phyloP scores from a whole-genome alignment of 2,113 vertebrate species.

The Emydocephalus ijimae region DNA sequence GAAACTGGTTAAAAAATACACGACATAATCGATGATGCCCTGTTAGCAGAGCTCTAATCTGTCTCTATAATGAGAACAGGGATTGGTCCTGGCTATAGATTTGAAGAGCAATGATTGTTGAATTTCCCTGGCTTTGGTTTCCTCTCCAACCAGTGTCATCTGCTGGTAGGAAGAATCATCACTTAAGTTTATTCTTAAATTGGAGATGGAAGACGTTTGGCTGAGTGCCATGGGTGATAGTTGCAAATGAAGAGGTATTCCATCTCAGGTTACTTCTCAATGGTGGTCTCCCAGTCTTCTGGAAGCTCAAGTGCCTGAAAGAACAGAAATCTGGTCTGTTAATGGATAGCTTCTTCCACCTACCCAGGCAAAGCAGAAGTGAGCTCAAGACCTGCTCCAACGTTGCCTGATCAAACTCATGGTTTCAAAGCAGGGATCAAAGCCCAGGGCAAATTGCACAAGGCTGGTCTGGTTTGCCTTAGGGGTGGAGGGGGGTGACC shows the following conservation, averaged over 20 bases:
- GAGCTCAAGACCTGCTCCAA: background rate
- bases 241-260: background rate
- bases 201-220: background rate
- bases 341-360: background rate
- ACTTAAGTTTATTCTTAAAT: background rate
- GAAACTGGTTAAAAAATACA: background rate
- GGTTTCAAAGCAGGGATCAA: background rate
- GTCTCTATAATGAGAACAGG: background rate
- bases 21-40: background rate
- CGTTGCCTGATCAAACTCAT: background rate
- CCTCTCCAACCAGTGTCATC: background rate
- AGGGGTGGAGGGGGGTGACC: background rate
- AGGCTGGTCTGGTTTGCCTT: background rate
- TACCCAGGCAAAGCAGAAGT: background rate
- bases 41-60: background rate
- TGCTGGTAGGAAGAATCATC: background rate
- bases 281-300: background rate
- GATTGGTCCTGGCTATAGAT: background rate
- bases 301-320: background rate
- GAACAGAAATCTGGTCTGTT: background rate
- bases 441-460: background rate
- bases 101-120: background rate
- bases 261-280: background rate
- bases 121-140: background rate
- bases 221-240: background rate